Base-by-base conservation (phyloP, 1,140 invertebrate species). In the Pseudomyrmex gracilis region DNA sequence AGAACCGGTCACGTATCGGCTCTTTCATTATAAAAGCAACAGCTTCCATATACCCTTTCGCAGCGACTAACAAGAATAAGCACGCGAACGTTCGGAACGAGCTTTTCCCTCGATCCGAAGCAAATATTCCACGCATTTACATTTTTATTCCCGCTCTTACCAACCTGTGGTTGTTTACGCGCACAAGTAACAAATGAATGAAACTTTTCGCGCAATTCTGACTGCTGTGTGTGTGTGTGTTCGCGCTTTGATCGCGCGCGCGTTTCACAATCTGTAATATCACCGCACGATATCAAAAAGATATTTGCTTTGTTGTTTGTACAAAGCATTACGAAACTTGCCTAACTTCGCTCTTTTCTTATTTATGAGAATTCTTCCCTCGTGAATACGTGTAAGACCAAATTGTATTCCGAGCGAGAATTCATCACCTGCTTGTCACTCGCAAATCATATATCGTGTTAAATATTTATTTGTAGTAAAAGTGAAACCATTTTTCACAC, bases 1-100 rank as follows among this genome's bases (percentile, higher is more conserved):
- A 91, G 76, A 90, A 53, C 17, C 70, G 78, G 89, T 91, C 90
- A 91, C 90, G 90, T 91, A 85, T 90, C 85, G 61, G 63, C 89
- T 86, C 88, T 90, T 84, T 66, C 77, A 82, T 82, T 82, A 83
- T 84, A 61, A 85, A 34, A 85, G 83, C 60, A 87, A 84, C 71
- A 87, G 76, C 73, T 84, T 68, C 76, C 70, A 71, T 82, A 85
- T 76, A 74, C 73, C 82, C 85, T 66, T 10, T 1, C 34, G 55
- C 67, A 34, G 12, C 34, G 55, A 34, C 61, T 34, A 74, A 76
- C 66, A 17, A 68, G 76, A 87, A 87, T 85, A 78, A 84, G 61
- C 66, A 63, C 17, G 15, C 51, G 77, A 20, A 63, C 73, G 73
- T 87, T 63, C n/a, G n/a, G n/a, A n/a, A 58, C 22, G 22, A 5